Conservation (phyloP, 2,797 vertebrate species). For the Acanthurus leucopareius region DNA sequence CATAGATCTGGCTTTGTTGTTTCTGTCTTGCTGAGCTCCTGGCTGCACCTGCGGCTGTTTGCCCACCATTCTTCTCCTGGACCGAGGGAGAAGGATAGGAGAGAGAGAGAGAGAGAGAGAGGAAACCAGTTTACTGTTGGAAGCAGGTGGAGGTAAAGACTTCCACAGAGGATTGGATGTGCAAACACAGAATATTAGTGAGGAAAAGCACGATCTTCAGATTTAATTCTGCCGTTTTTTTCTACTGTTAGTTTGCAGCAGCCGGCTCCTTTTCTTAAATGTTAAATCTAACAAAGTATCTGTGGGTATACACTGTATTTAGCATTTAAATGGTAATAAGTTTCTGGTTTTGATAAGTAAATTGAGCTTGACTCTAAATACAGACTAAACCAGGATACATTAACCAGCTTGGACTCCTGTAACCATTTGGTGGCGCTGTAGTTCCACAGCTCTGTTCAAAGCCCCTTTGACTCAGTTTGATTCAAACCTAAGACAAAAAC, state of each 20-base stretch:
- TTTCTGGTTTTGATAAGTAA: neutral
- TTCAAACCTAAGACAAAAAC: conserved; percentile 24
- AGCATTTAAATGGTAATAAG: neutral
- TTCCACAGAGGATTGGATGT: neutral
- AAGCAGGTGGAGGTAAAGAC: conserved; percentile 36
- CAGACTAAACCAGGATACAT: neutral
- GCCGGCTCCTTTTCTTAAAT: neutral
- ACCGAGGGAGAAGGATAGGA: neutral
- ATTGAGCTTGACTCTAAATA: neutral
- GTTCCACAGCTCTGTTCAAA: conserved; percentile 42
- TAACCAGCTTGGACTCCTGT: neutral
- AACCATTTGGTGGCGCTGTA: conserved; percentile 67
- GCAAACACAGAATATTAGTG: neutral
- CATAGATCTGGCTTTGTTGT: conserved; percentile 62
- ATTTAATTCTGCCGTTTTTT: neutral
- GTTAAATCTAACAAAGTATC: neutral
- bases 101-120: neutral
- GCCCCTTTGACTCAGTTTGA: neutral
- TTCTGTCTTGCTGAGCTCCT: conserved; percentile 42
- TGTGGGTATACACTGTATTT: neutral
- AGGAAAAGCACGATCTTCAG: neutral
- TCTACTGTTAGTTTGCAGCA: neutral
- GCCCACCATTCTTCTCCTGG: conserved; percentile 30
- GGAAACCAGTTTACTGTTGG: conserved; percentile 15
- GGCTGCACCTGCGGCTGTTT: conserved; percentile 63